A percentile compares a stretch with the other conserved stretches of the same genome.
Evolutionary conservation across 1,140 invertebrate species (phyloP).

Genomic region (Drosophila baimaii): DNA sequence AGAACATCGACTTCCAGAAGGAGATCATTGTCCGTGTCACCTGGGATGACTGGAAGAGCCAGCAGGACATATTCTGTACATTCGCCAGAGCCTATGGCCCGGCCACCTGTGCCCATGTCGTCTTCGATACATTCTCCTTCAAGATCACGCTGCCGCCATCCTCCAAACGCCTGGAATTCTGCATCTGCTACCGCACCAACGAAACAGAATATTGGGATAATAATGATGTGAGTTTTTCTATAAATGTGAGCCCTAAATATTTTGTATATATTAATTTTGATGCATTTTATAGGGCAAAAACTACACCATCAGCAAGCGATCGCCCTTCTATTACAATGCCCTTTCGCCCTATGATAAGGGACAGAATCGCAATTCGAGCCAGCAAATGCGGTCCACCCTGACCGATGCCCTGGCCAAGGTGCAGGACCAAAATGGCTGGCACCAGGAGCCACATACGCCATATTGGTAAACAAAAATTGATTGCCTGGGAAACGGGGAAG

Average conservation of each 20-base stretch:
- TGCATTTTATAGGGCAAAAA: conserved; percentile 65
- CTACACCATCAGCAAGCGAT: conserved; percentile 82
- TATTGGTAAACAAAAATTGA: conserved; percentile 78
- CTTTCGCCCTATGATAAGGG: conserved; percentile 80
- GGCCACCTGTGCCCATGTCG: conserved; percentile 85
- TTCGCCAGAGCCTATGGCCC: conserved; percentile 86
- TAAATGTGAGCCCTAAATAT: background rate
- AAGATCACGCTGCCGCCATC: conserved; percentile 91
- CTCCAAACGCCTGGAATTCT: conserved; percentile 93
- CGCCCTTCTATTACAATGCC: conserved; percentile 83
- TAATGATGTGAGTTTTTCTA: conserved; percentile 86
- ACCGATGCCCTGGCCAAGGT: conserved; percentile 76
- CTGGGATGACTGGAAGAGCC: conserved; percentile 91
- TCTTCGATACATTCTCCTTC: conserved; percentile 97
- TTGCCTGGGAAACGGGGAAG: conserved; percentile 1
- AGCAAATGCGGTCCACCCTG: conserved; percentile 72
- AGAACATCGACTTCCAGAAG: conserved; percentile 95
- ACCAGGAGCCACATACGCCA: conserved; percentile 69
- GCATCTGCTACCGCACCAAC: conserved; percentile 92
- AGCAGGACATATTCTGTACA: conserved; percentile 90
- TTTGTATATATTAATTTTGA: background rate
- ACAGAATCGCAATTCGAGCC: conserved; percentile 62
- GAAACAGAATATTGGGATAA: conserved; percentile 95
- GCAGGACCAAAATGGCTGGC: conserved; percentile 55
- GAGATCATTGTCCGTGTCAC: conserved; percentile 92